phyloP scores from a whole-genome alignment of 2,797 vertebrate genomes.

The Mareca strepera region DNA sequence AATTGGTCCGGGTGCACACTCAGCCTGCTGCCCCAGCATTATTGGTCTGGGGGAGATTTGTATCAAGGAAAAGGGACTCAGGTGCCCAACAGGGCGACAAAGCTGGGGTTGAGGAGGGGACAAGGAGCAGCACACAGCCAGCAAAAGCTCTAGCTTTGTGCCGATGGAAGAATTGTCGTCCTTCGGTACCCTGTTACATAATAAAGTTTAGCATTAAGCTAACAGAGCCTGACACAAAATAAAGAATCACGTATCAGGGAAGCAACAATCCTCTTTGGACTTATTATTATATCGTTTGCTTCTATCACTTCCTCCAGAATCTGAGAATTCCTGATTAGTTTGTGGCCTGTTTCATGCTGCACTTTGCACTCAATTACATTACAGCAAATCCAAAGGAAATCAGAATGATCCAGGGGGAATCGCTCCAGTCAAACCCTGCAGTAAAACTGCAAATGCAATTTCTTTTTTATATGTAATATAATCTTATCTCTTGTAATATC shows the following conservation, averaged over 20 bases:
- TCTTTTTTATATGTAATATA: rapidly evolving
- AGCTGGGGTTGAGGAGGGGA: background rate
- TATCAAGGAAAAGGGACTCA: background rate
- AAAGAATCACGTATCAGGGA: background rate
- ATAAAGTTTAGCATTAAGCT: background rate
- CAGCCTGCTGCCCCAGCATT: too few relatives aligned
- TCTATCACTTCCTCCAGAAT: rapidly evolving
- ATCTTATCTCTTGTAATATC: background rate
- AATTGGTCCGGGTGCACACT: background rate
- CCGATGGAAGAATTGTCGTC: rapidly evolving
- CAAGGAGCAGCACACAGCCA: background rate
- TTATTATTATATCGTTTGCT: rapidly evolving
- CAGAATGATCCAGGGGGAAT: background rate
- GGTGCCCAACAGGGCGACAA: background rate
- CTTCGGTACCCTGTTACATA: background rate
- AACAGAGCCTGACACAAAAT: background rate
- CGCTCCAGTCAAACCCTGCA: background rate
- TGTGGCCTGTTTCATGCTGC: background rate
- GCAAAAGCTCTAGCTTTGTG: background rate
- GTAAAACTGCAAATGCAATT: background rate
- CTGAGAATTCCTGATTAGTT: background rate
- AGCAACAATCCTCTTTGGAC: background rate
- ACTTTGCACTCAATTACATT: background rate
- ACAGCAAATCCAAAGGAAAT: background rate
- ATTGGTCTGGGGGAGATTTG: background rate